Base-by-base conservation (phyloP, 2,113 vertebrate species). In the Chionodraco myersi region DNA sequence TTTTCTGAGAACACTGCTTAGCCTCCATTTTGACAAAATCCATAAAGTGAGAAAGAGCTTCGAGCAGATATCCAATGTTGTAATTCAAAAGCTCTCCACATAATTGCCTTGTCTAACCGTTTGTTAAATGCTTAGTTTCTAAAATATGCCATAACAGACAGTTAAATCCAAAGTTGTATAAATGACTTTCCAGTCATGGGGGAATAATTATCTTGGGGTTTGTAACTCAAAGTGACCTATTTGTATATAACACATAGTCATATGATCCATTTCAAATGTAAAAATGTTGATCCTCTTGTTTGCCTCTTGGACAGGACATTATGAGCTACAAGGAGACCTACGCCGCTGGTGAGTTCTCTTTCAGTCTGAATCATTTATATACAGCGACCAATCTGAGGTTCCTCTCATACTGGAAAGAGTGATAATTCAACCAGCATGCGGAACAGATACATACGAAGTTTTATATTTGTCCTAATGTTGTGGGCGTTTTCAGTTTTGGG, bases 261-360 rank as follows among this genome's bases (percentile, higher is more conserved):
- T 30, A 44, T 47, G 4, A 79, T 51, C 53, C 5, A 34, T 65
- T 52, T n/a, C 4, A 26, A 41, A 41, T 41, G 3, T 5, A 41
- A 23, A 34, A 26, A 13, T 16, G n/a, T 16, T 60, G n/a, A 15
- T 68, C 26, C 1, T 75, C 23, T 61, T 26, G 14, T 64, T 53
- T 72, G 6, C 15, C n/a, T n/a, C 80, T 67, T 21, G 3, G 21
- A 69, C 85, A 95, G 95, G 93, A 94, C 56, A 94, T 95, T 70
- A 0, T 88, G 54, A 88, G 71, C 54, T 94, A 89, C 86, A 95
- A 92, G 85, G 88, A 94, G 14, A 83, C 93, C 0, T 95, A 95
- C 45, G 26, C 52, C n/a, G 87, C 92, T 65, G 92, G 95, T 95
- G 81, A 84, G 79, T 74, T 68, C 30, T 79, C 57, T 12, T 34